Evolutionary conservation across 2,797 vertebrate species (phyloP), one percentile per base, ranked within the genome.

Genomic region (Novumbra hubbsi): DNA sequence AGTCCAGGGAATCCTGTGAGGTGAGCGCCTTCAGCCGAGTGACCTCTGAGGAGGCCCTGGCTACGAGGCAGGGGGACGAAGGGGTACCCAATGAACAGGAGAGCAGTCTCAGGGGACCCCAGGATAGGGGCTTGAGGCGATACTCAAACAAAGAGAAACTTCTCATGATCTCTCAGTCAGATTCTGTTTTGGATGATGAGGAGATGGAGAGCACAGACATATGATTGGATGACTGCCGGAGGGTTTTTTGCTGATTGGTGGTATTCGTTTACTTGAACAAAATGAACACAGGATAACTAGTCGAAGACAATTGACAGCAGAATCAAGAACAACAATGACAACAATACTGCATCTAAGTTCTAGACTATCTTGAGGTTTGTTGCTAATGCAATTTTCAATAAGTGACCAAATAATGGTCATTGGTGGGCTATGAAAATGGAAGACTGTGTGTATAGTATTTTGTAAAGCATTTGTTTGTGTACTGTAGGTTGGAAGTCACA

Each of bases 131-230:
- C 74, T 87, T 91, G 76, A 93, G 83, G 86, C 94, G 86, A 71
- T 95, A 94, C 78, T 95, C 94, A 78, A 95, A 96, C 73, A 94
- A 92, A 86, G 94, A 96, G 81, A 96, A 95, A 91, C 93, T 96
- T 72, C 71, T 94, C 9, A 90, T 94, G 92, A 94, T 95, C 85
- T 94, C 94, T 75, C 88, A 90, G 73, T 93, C 93, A 4, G 93
- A 90, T 1, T 78, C 91, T 45, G 80, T 80, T 15, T 70, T 87
- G 76, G 93, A 94, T 70, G 92, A 92, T 0, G 65, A 89, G 77
- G 91, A 94, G 60, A 73, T 87, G 75, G 91, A 94, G 77, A 92
- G 83, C 70, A 81, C 90, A 0, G 91, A 87, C 74, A 85, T 87
- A 81, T 94, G 90, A 91, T 81, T n/a, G 30, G 12, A 69, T 34